Evolutionary conservation across 2,113 vertebrate genomes (phyloP), one percentile per base, ranked within the genome.

Genomic region (Axis porcinus): DNA sequence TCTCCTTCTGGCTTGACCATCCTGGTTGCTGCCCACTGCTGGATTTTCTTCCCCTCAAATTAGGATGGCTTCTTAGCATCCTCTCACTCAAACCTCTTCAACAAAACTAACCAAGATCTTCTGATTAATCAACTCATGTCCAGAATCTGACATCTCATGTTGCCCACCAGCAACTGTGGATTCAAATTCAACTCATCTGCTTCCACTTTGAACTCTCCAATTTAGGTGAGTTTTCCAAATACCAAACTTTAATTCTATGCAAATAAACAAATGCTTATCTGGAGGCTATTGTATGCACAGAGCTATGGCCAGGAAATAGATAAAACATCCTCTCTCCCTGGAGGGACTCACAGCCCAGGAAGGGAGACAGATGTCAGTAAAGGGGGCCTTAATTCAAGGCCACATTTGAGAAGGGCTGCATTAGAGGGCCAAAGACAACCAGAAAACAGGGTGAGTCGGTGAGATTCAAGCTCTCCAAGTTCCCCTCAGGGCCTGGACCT

Each of bases 261-360:
- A 98, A 96, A 98, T 96, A 91, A 93, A 91, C 93, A 94, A 97
- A 97, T 91, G 82, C 93, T 97, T 98, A 98, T 97, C 95, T 93
- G 23, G 33, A 64, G 78, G 12, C 91, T 84, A 93, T 96, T 91
- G 78, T 74, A 89, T 70, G 93, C 88, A 81, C 76, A 93, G 93
- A 98, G 93, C 89, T 67, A 45, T 28, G 78, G 86, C 88, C 78
- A 58, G 60, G 50, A 95, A 97, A 97, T 97, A 96, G 96, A 98
- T 95, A 97, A 97, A 97, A 96, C 92, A 96, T 97, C 78, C 23
- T 87, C 83, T 95, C 55, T 93, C 95, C 86, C 97, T 89, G 78
- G 45, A 27, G 95, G 82, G 93, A 96, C 95, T 94, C 78, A 19
- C 10, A 43, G 19, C 78, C 96, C 64, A 50, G 82, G 8, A 70